Evolutionary conservation across 1,140 invertebrate species (phyloP).

Genomic region (Paralvinella palmiformis): DNA sequence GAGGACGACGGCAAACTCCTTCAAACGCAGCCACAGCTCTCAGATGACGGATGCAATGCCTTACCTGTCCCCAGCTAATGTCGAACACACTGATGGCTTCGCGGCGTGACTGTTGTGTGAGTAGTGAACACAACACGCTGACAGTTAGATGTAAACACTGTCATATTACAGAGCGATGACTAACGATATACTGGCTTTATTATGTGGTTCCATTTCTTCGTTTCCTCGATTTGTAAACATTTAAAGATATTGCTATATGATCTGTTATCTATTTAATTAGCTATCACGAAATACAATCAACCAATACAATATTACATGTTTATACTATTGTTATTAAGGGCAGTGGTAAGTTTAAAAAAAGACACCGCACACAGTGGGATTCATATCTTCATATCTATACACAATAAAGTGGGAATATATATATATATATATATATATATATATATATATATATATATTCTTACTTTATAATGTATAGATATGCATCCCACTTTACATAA

Average conservation of each 20-base stretch:
- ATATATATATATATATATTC: background rate
- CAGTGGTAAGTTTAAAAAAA: background rate
- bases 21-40: no score
- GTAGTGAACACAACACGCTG: no score
- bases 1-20: no score
- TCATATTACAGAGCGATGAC: no score
- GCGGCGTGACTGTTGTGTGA: no score
- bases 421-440: background rate
- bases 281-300: background rate
- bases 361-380: background rate
- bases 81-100: no score
- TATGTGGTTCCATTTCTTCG: background rate
- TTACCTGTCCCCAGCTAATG: no score
- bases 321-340: background rate
- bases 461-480: background rate
- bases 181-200: no score
- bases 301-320: background rate
- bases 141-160: no score
- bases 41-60: no score
- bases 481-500: background rate
- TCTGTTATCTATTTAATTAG: background rate
- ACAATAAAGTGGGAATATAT: background rate
- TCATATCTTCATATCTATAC: background rate
- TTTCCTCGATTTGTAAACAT: background rate
- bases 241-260: background rate